Base-by-base conservation (phyloP, 30 jellyfish, hydroid and myxozoan species). In the Haliclystus octoradiatus region DNA sequence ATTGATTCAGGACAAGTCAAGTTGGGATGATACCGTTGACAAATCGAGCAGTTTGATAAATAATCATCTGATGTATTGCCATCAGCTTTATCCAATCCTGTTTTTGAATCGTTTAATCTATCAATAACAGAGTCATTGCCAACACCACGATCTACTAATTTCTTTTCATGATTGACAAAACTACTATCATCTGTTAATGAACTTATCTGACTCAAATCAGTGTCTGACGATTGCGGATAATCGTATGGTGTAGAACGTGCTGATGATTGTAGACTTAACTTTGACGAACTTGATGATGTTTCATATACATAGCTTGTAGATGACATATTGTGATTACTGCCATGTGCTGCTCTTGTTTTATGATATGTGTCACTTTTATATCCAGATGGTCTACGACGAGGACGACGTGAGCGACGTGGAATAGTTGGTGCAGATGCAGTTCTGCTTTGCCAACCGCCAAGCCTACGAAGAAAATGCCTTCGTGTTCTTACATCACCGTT, bases 341-440 rank as follows among this genome's bases (percentile, higher is more conserved):
- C 47, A 23, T 49, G 75, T 13, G 71, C 50, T 3, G 50, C 86
- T 26, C 74, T 67, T 34, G 57, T 5, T 5, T 9, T 5, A 19
- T 40, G 19, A 19, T 40, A 40, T 40, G 57, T 5, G 57, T 40
- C 57, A 40, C 57, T 40, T 19, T 40, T 40, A 19, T 40, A 40
- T 19, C 57, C 57, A 40, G 57, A 40, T 40, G 14, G 57, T 40
- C 92, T 83, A 74, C 61, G 70, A 28, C 80, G 62, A 15, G 95
- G 81, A 52, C 69, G 72, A 33, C 94, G 75, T 57, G 74, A 62
- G 40, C 94, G 63, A 3, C 99, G 95, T 33, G 83, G 92, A 28
- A 91, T 80, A 0, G 99, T 82, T 19, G 99, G 99, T 5, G 99
- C 99, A 2, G 99, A 91, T 2, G 95, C 99, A 14, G 99, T 83